Base-by-base conservation (phyloP, 2,797 vertebrate species). In the Acanthurus tractus region DNA sequence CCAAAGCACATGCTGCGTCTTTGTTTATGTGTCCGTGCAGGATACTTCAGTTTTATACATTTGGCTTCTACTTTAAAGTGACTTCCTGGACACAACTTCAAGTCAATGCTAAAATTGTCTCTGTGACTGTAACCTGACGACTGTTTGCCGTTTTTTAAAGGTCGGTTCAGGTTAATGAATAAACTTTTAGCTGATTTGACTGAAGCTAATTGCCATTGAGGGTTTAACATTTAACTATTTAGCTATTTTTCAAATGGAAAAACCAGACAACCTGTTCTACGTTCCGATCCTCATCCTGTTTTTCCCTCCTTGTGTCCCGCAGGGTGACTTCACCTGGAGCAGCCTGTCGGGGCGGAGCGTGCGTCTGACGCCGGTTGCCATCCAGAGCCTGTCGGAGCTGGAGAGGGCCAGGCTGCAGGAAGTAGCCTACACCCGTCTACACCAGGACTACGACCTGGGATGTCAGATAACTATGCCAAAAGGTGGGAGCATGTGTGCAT, bases 261-360 rank as follows among this genome's bases (percentile, higher is more conserved):
- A 34, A 34, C 6, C 29, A 34, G 29, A 7, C 29, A 34, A 34
- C 29, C 29, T 34, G 29, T 34, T 34, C 29, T 34, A 34, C 6
- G 29, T 34, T 34, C 29, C 7, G 29, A 34, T 34, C 29, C 29
- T 34, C 29, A 34, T 34, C 29, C 29, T 34, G 29, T 34, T 34
- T 34, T 34, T 34, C 29, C 29, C 29, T 13, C 4, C n/a, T 38
- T 48, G 2, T 76, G 22, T 11, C 3, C 23, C 10, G 1, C 64
- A 99, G 97, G 97, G 97, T 92, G 97, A 98, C 78, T 98, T 97
- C 94, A 98, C 97, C 91, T 99, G 97, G 97, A 98, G 96, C 96
- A 98, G 97, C 93, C 96, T 97, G 96, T 98, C 97, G 22, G 97
- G 97, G 55, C 96, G 96, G 91, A 97, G 95, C 0, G 97, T 99